Conservation (phyloP, 2,888 invertebrate species). For the Monoplex corrugatus region DNA sequence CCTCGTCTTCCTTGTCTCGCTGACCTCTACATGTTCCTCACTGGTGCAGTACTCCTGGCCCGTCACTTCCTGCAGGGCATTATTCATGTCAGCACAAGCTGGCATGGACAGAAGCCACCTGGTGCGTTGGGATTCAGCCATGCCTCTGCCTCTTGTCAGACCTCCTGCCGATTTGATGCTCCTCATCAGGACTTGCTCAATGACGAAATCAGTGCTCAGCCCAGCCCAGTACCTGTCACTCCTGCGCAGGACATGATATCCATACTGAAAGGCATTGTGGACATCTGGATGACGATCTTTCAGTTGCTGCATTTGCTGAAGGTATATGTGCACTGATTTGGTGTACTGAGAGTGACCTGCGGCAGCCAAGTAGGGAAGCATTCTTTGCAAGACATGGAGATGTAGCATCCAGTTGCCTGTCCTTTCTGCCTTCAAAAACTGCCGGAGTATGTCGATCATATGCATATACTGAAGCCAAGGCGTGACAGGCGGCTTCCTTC, state of each 20-base stretch:
- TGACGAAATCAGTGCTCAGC: constrained; percentile 32
- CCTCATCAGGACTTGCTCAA: constrained; percentile 56
- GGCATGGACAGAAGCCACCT: constrained; percentile 48
- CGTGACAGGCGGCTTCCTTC: not conserved
- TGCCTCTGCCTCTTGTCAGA: too few relatives aligned
- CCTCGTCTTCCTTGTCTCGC: not conserved
- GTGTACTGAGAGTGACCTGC: constrained; percentile 21
- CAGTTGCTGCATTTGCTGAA: constrained; percentile 17
- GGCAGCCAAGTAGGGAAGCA: constrained; percentile 16
- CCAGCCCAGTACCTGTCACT: constrained; percentile 51
- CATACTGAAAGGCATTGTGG: constrained; percentile 36
- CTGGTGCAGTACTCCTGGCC: constrained; percentile 12
- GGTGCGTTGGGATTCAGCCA: too few relatives aligned
- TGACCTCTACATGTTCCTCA: constrained; percentile 36
- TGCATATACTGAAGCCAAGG: constrained; percentile 14
- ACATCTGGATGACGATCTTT: not conserved
- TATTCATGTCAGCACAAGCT: constrained; percentile 45
- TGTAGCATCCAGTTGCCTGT: constrained; percentile 31
- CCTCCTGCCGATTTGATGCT: too few relatives aligned
- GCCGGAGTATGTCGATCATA: not conserved
- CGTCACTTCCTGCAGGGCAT: constrained; percentile 44
- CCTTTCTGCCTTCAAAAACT: constrained; percentile 19
- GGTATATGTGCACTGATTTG: constrained; percentile 18
- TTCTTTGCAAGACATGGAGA: constrained; percentile 8
- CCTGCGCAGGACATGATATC: constrained; percentile 54